These are phyloP conservation scores for Sarcophaga bullata DNA, from an alignment of 1,140 invertebrate species.

Conservation along the genomic window DNA sequence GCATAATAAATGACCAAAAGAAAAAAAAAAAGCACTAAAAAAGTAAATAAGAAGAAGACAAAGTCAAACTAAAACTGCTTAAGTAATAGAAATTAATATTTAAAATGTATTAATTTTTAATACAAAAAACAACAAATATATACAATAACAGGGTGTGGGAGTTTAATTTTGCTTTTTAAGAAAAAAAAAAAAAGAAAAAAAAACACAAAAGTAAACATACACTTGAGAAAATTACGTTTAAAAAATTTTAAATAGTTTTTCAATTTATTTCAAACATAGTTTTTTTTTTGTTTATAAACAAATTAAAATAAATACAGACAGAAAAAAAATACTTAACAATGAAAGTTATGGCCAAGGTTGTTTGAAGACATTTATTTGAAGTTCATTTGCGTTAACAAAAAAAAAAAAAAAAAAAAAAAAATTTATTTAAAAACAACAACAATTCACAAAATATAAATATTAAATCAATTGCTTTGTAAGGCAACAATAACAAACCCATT, in stretches of 20 bases:
- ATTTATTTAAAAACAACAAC: neutral
- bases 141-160: too few relatives aligned
- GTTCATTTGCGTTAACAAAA: neutral
- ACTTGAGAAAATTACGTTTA: neutral
- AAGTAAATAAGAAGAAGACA: too few relatives aligned
- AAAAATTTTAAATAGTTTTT: neutral
- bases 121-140: too few relatives aligned
- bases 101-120: too few relatives aligned
- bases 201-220: neutral
- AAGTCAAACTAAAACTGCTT: too few relatives aligned
- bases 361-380: neutral
- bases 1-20: too few relatives aligned
- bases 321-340: neutral
- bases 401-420: neutral
- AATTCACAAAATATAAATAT: neutral
- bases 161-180: too few relatives aligned
- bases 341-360: conserved; percentile 40
- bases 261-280: neutral
- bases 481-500: neutral
- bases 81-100: too few relatives aligned
- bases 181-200: too few relatives aligned
- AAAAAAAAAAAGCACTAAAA: too few relatives aligned
- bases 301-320: too few relatives aligned
- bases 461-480: neutral
- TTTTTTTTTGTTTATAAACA: neutral